These are phyloP conservation scores for Leucophora obtusa DNA, from an alignment of 2,888 invertebrate species.

Conservation along the genomic window DNA sequence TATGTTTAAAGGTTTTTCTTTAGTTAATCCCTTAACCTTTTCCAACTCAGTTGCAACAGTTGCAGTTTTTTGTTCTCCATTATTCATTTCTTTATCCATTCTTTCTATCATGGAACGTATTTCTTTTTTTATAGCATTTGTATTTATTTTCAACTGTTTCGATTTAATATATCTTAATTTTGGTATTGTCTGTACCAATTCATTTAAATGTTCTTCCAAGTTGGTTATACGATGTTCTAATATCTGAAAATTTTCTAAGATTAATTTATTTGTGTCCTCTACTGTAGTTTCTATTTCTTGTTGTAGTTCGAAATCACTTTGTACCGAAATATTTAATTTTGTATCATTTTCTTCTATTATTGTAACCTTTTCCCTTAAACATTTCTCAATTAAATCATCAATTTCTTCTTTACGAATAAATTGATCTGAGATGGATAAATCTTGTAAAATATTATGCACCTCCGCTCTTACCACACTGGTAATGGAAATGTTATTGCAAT, in stretches of 20 bases:
- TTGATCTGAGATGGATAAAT: conserved; percentile 55
- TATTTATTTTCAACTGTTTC: conserved; percentile 62
- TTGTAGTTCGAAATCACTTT: conserved; percentile 31
- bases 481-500: conserved; percentile 54
- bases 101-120: conserved; percentile 17
- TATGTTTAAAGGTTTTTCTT: conserved; percentile 27
- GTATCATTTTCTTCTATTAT: conserved; percentile 35
- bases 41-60: neutral
- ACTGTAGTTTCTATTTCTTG: conserved; percentile 60
- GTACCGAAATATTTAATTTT: conserved; percentile 7
- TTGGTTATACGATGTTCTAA: conserved; percentile 61
- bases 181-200: conserved; percentile 55
- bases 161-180: conserved; percentile 54
- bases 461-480: conserved; percentile 61
- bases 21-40: neutral
- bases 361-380: conserved; percentile 47
- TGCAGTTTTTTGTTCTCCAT: conserved; percentile 34
- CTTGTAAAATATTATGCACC: conserved; percentile 59
- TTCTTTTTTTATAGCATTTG: conserved; percentile 50
- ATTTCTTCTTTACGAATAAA: conserved; percentile 63
- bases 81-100: neutral
- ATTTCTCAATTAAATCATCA: conserved; percentile 59
- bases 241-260: conserved; percentile 61
- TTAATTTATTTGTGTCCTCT: conserved; percentile 56
- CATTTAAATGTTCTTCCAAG: conserved; percentile 49